These are phyloP conservation scores for Drosophila formosana DNA, from an alignment of 2,888 invertebrate genomes.

Conservation along the genomic window DNA sequence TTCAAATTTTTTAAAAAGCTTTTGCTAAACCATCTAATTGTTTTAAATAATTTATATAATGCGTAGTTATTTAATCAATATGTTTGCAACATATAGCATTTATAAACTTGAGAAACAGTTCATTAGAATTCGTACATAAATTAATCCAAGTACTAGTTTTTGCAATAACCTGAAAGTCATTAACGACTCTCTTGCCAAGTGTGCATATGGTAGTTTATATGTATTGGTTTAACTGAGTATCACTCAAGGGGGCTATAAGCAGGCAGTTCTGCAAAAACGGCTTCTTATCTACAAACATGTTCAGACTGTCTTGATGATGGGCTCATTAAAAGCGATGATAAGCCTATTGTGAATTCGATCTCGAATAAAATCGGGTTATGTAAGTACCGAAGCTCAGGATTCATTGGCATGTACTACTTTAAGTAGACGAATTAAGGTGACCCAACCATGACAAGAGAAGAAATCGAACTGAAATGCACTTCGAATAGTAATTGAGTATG, in stretches of 20 bases:
- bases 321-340: constrained; percentile 37
- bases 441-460: background rate
- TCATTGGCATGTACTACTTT: background rate
- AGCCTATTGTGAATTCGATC: constrained; percentile 24
- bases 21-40: too few relatives aligned
- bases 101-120: background rate
- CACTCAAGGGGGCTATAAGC: background rate
- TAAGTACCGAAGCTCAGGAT: constrained; percentile 5
- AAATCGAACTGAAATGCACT: background rate
- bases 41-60: too few relatives aligned
- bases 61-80: too few relatives aligned
- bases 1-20: too few relatives aligned
- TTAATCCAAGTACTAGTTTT: background rate
- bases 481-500: background rate
- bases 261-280: constrained; percentile 3
- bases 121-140: background rate
- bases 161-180: background rate
- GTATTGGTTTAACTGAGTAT: background rate
- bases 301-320: constrained; percentile 1
- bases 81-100: too few relatives aligned
- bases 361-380: constrained; percentile 16
- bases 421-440: constrained; percentile 10
- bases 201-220: background rate
- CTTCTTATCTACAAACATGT: constrained; percentile 4
- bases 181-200: background rate